Evolutionary conservation across 2,113 vertebrate species (phyloP), one percentile per base, ranked within the genome.

Genomic region (Plotosus lineatus): DNA sequence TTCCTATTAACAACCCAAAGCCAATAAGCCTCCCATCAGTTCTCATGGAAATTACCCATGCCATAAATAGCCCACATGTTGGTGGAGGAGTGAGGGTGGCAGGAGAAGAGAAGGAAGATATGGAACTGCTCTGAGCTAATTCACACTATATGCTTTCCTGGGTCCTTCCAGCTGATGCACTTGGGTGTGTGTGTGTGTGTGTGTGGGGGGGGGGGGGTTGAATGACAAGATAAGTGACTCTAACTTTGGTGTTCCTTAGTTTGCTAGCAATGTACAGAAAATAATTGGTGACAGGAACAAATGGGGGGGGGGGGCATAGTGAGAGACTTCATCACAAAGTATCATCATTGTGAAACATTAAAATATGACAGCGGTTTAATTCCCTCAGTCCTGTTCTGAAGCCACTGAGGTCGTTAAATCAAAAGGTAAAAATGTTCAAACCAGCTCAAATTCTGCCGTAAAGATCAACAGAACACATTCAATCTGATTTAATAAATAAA

Each of bases 41-140:
- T 85, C 82, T 75, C 76, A 88, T 81, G 86, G 85, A 88, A 89
- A 90, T 89, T 73, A 89, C 82, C 85, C 79, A 83, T 75, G 71
- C 82, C 84, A 88, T 88, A 88, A 91, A 91, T 88, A 88, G 78
- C 44, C 63, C 26, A 28, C n/a, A 12, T 61, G 56, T 38, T 26
- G 75, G 60, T 40, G 53, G 28, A 56, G 36, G 71, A 28, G 9
- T n/a, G 17, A 69, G 68, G 68, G 42, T 80, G 77, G 48, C 33
- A 71, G 38, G 60, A 36, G 38, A 65, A 60, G 55, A 80, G 77
- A 84, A 46, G 40, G 11, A 58, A 75, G 81, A 38, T 26, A n/a
- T 56, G 28, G 31, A 38, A 71, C 38, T 75, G 51, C 78, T 69
- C 73, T 40, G 53, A 84, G 78, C 42, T 66, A 33, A 53, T 81